A percentile compares a stretch with the other conserved stretches of the same genome.
These are phyloP conservation scores for Apolygus lucorum DNA, from an alignment of 1,140 invertebrate species.

Conservation along the genomic window DNA sequence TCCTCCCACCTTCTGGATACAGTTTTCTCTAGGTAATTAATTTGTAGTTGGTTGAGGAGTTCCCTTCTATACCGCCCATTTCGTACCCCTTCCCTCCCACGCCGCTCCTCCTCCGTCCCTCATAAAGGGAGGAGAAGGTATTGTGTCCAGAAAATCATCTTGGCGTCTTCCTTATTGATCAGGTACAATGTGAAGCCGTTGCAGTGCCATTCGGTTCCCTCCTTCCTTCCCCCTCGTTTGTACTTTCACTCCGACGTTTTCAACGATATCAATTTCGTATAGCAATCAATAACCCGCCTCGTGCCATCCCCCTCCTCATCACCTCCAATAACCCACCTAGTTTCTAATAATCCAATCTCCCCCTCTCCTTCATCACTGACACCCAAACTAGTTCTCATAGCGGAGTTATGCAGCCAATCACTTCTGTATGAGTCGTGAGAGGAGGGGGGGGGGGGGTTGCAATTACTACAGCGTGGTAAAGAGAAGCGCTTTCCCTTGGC, in stretches of 20 bases:
- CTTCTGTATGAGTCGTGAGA: too few species aligned
- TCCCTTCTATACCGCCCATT: not conserved
- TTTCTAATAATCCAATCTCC: not conserved
- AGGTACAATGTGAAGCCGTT: conserved; percentile 22
- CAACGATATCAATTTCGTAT: not conserved
- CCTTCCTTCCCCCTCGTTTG: not conserved
- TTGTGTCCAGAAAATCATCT: conserved; percentile 22
- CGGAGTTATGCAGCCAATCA: not conserved
- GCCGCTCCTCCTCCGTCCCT: not conserved
- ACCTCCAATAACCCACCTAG: not conserved
- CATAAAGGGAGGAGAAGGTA: not conserved
- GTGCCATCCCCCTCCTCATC: not conserved
- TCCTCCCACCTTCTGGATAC: not conserved
- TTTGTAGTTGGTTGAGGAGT: conserved; percentile 18
- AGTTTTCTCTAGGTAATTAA: conserved; percentile 22
- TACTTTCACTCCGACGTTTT: not conserved
- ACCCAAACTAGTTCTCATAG: not conserved
- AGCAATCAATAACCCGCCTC: not conserved
- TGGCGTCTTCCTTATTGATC: conserved; percentile 17
- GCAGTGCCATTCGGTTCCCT: not conserved
- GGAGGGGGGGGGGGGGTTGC: too few species aligned
- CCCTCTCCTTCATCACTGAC: not conserved
- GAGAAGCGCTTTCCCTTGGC: too few species aligned
- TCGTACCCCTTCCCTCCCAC: not conserved
- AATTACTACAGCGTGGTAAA: not conserved